Evolutionary conservation across 1,140 invertebrate species (phyloP), one percentile per base, ranked within the genome.

Genomic region (Plectus sambesii): DNA sequence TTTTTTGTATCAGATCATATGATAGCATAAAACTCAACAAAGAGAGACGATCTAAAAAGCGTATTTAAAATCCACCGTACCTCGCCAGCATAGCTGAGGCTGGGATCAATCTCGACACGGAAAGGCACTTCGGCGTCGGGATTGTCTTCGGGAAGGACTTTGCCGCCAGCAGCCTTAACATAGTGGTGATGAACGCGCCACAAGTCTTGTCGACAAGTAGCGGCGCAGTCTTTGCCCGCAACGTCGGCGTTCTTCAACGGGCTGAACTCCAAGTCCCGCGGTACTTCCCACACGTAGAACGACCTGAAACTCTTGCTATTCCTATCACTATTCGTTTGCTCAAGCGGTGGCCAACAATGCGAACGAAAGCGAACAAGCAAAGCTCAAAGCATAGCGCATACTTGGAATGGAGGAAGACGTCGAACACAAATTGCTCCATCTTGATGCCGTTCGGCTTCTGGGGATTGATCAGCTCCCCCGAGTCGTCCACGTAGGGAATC

Each of bases 341-440:
- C n/a, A n/a, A n/a, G n/a, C n/a, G n/a, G n/a, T n/a, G n/a, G n/a
- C n/a, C n/a, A n/a, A n/a, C n/a, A n/a, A n/a, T n/a, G n/a, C n/a
- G n/a, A 51, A 56, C 37, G 37, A 39, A 27, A 49, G 35, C 49
- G 55, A 30, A 36, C 20, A 54, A 12, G 36, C 25, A n/a, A n/a
- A n/a, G n/a, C n/a, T n/a, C n/a, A n/a, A n/a, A n/a, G n/a, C n/a
- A n/a, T 36, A 24, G 49, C 48, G 71, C 74, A 70, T 70, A 79
- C 70, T 83, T 78, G 0, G 87, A 78, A 70, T 88, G 92, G 61
- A 84, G 82, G 69, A 99, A 97, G 0, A 96, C 89, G 74, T 99
- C 94, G 69, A 99, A 99, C 2, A 98, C 83, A 71, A 99, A 99
- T 73, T 98, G 98, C 62, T 99, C 94, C 69, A 97, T 84, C 76